Conservation (phyloP, 2,113 vertebrate genomes). For the Prionailurus viverrinus region DNA sequence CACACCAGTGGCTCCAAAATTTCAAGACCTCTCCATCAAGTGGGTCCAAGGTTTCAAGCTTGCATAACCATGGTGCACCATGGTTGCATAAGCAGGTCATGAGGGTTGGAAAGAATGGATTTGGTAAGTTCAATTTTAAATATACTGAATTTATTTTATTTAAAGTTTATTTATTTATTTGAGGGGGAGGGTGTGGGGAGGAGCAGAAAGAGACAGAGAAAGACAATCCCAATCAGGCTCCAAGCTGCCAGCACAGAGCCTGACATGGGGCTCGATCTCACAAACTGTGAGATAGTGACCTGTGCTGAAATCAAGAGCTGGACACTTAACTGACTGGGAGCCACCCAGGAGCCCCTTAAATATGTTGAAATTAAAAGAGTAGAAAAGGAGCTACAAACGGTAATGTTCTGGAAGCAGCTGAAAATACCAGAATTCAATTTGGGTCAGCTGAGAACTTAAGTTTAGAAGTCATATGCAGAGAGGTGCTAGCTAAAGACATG, state of each 20-base stretch:
- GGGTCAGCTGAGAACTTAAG: slow-evolving; percentile 51
- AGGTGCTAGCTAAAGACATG: slow-evolving; percentile 57
- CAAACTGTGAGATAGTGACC: background rate
- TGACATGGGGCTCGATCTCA: background rate
- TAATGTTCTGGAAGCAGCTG: slow-evolving; percentile 53
- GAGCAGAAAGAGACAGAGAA: too few species aligned
- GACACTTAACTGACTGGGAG: background rate
- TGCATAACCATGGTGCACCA: background rate
- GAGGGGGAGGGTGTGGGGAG: too few species aligned
- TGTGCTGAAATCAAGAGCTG: background rate
- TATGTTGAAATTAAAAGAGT: slow-evolving; percentile 44
- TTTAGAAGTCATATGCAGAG: slow-evolving; percentile 28
- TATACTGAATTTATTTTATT: too few species aligned
- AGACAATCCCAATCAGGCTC: too few species aligned
- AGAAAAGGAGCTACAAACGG: slow-evolving; percentile 30
- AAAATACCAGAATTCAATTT: slow-evolving; percentile 55
- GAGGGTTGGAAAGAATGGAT: background rate
- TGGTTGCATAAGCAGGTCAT: background rate
- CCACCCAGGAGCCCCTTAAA: background rate
- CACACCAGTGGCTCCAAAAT: background rate
- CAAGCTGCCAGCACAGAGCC: too few species aligned
- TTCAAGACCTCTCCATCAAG: background rate
- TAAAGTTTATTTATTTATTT: too few species aligned
- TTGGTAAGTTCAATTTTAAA: background rate
- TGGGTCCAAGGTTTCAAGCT: background rate